phyloP scores from a whole-genome alignment of 1,140 invertebrate genomes.

The Grapholita molesta region DNA sequence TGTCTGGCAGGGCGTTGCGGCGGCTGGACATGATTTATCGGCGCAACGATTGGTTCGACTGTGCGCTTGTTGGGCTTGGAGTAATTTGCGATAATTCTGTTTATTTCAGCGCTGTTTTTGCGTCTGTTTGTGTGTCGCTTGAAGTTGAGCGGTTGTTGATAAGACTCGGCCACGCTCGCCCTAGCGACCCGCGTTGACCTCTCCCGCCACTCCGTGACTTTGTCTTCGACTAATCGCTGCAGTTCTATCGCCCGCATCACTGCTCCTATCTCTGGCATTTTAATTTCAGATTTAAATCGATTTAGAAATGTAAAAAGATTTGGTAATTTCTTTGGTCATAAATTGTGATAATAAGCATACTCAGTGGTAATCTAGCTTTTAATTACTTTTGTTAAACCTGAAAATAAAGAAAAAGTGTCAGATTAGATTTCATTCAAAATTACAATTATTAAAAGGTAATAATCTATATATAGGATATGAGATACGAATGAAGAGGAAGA shows the following conservation, averaged over 20 bases:
- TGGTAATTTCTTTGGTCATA: slow-evolving; percentile 25
- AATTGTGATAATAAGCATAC: neutral
- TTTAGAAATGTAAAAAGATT: slow-evolving; percentile 14
- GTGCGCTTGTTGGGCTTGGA: slow-evolving; percentile 61
- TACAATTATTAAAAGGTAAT: no score
- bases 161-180: slow-evolving; percentile 63
- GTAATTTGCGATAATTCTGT: slow-evolving; percentile 75
- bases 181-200: slow-evolving; percentile 71
- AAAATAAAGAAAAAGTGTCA: neutral
- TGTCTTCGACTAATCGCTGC: slow-evolving; percentile 70
- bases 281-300: slow-evolving; percentile 24
- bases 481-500: no score
- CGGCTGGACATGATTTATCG: slow-evolving; percentile 34
- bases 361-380: neutral
- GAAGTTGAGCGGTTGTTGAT: slow-evolving; percentile 72
- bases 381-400: neutral
- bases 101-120: slow-evolving; percentile 74
- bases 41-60: slow-evolving; percentile 43
- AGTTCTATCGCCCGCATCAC: slow-evolving; percentile 70
- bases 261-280: slow-evolving; percentile 66
- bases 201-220: slow-evolving; percentile 72
- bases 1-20: slow-evolving; percentile 53
- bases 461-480: no score
- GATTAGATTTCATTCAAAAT: neutral
- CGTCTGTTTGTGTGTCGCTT: slow-evolving; percentile 70